Evolutionary conservation across 1,140 invertebrate species (phyloP).

Genomic region (Cryptotermes secundus): DNA sequence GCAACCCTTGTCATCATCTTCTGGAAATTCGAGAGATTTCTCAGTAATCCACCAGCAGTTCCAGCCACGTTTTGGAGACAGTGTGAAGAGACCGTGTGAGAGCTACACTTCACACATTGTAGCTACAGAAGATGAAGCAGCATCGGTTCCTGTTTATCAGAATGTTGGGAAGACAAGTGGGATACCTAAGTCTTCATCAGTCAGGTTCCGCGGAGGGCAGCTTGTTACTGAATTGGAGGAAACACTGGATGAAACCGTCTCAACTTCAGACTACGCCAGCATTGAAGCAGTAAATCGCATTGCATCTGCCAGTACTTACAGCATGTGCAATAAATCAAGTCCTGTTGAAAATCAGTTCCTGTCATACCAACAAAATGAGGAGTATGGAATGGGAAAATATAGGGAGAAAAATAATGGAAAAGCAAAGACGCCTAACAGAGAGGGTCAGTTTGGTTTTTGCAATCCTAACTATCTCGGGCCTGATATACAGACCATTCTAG

Average conservation of each 20-base stretch:
- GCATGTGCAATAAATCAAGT: conserved; percentile 41
- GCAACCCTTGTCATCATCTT: neutral
- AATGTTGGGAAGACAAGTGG: conserved; percentile 43
- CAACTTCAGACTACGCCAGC: conserved; percentile 75
- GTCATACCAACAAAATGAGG: neutral
- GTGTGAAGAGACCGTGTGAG: conserved; percentile 47
- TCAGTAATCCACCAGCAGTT: conserved; percentile 42
- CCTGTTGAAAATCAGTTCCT: conserved; percentile 2
- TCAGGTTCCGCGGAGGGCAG: conserved; percentile 54
- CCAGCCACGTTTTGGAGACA: conserved; percentile 36
- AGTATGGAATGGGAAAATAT: neutral
- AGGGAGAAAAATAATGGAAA: neutral
- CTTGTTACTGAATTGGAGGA: conserved; percentile 54
- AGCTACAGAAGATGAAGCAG: conserved; percentile 54
- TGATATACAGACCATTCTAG: conserved; percentile 53
- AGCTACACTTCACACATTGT: conserved; percentile 60
- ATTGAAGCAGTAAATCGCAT: conserved; percentile 64
- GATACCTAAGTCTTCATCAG: conserved; percentile 56
- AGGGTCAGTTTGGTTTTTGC: conserved; percentile 62
- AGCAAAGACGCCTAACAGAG: conserved; percentile 34
- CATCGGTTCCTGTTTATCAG: conserved; percentile 43
- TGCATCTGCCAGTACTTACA: conserved; percentile 55
- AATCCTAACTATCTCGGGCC: conserved; percentile 73
- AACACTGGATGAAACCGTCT: conserved; percentile 59
- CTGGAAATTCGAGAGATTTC: conserved; percentile 33